Evolutionary conservation across 2,797 vertebrate genomes (phyloP), one percentile per base, ranked within the genome.

Genomic region (Aulostomus chinensis): DNA sequence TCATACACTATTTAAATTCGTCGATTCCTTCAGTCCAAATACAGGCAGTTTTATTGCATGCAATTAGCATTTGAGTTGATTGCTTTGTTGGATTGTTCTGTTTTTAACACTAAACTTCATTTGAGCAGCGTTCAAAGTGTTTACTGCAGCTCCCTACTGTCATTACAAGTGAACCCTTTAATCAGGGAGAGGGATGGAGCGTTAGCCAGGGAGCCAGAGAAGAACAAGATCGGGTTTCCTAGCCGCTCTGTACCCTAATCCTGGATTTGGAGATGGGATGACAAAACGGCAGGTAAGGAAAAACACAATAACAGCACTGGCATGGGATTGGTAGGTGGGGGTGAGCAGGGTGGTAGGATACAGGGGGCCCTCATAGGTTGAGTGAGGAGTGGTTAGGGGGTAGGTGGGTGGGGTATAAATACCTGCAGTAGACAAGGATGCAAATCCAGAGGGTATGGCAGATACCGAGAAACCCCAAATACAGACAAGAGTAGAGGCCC

Each of bases 321-420:
- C 76, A 72, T 67, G 55, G 73, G 66, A 73, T 74, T 80, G 74
- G 79, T 70, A 55, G 76, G 67, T 67, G 64, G 62, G 54, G 59
- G 53, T 30, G 57, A 60, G 47, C 12, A 15, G 66, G 63, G 50
- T 1, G 35, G 56, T 65, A 54, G 71, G 68, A 68, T 68, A 74
- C 40, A 41, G 31, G 58, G 68, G 63, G 68, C 57, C 25, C 45
- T 73, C 28, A 50, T 60, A 76, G 75, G 80, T 73, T 13, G 32
- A 73, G 58, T 73, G 85, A 88, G 90, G 90, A 88, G 43, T 65
- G 85, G 90, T 86, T 74, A 81, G 76, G 73, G 57, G 53, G 50
- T n/a, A 74, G 83, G 84, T 86, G 87, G 52, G 83, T 86, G 88
- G 85, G 88, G 89, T 95, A 98, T 98, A 98, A 99, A 96, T 96